phyloP scores from a whole-genome alignment of 2,888 invertebrate genomes.

The Lasioglossum marginatum region DNA sequence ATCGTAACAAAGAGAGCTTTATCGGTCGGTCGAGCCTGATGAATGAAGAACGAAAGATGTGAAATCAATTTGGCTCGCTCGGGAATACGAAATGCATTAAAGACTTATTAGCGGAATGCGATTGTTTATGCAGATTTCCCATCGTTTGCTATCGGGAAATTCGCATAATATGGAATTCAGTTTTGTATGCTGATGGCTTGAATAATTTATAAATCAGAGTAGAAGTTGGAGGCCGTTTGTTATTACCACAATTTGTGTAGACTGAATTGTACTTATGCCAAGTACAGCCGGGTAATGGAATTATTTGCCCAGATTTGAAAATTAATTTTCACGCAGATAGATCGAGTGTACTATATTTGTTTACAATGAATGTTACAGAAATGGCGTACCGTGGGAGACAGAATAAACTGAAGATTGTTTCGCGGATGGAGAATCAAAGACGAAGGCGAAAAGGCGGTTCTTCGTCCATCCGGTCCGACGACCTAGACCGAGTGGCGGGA shows the following conservation, averaged over 20 bases:
- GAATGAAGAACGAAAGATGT: neutral
- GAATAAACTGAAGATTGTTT: neutral
- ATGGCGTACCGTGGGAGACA: neutral
- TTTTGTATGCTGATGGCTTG: no score
- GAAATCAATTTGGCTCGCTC: neutral
- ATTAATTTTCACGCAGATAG: no score
- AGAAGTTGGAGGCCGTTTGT: neutral
- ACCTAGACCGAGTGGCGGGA: constrained; percentile 69
- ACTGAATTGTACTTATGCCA: no score
- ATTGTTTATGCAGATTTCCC: neutral
- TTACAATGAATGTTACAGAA: neutral
- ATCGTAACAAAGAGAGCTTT: constrained; percentile 41
- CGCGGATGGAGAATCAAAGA: constrained; percentile 12
- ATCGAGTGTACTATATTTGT: no score
- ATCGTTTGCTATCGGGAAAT: neutral
- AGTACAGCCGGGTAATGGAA: no score
- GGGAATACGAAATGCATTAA: neutral
- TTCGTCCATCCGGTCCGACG: constrained; percentile 63
- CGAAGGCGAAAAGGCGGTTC: constrained; percentile 39
- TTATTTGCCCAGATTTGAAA: no score
- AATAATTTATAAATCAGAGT: no score
- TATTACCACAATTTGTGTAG: neutral
- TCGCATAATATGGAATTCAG: neutral
- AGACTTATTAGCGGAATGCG: neutral
- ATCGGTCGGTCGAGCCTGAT: constrained; percentile 15